Percentiles rank a stretch among this genome's conserved stretches.
phyloP scores from a whole-genome alignment of 1,140 invertebrate genomes.

The Aphelenchoides besseyi region DNA sequence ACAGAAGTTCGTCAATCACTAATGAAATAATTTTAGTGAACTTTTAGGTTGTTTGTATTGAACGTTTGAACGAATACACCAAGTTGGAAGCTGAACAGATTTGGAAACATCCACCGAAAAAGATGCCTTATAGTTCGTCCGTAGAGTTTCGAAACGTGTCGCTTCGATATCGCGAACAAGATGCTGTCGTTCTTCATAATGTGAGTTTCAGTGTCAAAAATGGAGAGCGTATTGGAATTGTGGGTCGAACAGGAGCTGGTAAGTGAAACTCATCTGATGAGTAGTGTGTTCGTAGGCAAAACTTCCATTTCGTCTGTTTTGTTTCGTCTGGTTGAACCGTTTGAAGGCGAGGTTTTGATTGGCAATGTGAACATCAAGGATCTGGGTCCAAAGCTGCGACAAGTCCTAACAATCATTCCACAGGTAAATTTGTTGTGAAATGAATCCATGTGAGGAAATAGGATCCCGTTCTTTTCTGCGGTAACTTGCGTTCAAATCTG shows the following conservation, averaged over 20 bases:
- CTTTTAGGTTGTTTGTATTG: background rate
- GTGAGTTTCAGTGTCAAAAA: background rate
- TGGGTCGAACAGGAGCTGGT: conserved; percentile 5
- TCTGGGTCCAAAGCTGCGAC: conserved; percentile 65
- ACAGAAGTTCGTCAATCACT: too few relatives aligned
- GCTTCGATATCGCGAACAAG: conserved; percentile 1
- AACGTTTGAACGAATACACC: background rate
- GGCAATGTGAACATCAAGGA: conserved; percentile 70
- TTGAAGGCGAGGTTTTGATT: conserved; percentile 67
- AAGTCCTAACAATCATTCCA: conserved; percentile 67
- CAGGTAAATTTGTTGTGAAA: conserved; percentile 57
- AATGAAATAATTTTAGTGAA: too few relatives aligned
- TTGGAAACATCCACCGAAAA: background rate
- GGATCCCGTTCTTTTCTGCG: conserved; percentile 67
- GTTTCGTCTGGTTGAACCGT: conserved; percentile 66
- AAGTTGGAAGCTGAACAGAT: background rate
- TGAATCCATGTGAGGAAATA: background rate
- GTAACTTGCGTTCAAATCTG: conserved; percentile 71
- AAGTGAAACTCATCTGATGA: too few relatives aligned
- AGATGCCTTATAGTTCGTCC: background rate
- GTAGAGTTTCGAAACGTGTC: conserved; percentile 2
- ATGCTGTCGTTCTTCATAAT: background rate
- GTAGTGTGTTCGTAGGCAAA: conserved; percentile 78
- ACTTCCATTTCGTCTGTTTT: conserved; percentile 72
- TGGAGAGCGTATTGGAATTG: background rate